A percentile compares a stretch with the other conserved stretches of the same genome.
These are phyloP conservation scores for Varanus komodoensis DNA, from an alignment of 2,113 vertebrate genomes.

Conservation along the genomic window DNA sequence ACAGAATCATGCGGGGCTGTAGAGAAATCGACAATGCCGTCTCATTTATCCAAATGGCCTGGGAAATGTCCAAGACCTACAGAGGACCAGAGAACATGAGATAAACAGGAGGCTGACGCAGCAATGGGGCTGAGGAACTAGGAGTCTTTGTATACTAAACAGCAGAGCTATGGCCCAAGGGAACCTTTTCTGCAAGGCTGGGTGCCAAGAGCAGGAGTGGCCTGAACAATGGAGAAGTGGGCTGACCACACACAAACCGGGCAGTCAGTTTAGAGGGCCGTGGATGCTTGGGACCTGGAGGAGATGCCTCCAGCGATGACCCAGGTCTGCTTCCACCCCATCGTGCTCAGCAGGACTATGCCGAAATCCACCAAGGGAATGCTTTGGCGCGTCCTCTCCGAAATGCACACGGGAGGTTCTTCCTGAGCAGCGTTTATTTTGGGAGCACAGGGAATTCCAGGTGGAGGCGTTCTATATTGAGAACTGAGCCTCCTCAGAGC, in stretches of 20 bases:
- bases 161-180: background rate
- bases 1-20: background rate
- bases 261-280: background rate
- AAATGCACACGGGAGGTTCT: background rate
- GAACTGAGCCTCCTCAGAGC: background rate
- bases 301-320: background rate
- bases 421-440: background rate
- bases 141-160: background rate
- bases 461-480: background rate
- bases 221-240: background rate
- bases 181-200: background rate
- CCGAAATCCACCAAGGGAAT: accelerated
- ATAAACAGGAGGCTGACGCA: background rate
- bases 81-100: background rate
- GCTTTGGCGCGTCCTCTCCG: background rate
- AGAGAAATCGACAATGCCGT: too few species aligned
- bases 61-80: background rate
- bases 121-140: background rate
- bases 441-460: conserved; percentile 13
- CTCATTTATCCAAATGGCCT: background rate
- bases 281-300: background rate
- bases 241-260: background rate
- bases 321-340: accelerated
- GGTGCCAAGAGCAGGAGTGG: background rate
- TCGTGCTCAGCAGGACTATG: background rate